Evolutionary conservation across 2,888 invertebrate species (phyloP).

Genomic region (Acleris literana): DNA sequence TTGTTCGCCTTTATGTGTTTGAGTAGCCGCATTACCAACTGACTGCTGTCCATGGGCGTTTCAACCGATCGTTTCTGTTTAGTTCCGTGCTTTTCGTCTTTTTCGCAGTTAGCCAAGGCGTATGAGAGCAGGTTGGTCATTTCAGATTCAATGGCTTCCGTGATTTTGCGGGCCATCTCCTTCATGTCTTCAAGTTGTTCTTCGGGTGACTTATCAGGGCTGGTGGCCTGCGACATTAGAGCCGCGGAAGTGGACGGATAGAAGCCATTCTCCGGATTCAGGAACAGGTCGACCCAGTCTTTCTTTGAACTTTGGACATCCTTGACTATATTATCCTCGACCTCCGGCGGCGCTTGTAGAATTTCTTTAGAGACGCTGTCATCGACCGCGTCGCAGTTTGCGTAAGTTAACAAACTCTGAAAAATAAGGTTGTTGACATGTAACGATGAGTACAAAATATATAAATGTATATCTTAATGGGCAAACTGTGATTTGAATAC

Average conservation of each 20-base stretch:
- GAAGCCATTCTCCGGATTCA: conserved; percentile 48
- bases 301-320: conserved; percentile 50
- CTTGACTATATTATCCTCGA: conserved; percentile 46
- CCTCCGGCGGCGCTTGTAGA: conserved; percentile 45
- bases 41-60: conserved; percentile 69
- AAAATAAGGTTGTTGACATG: conserved; percentile 39
- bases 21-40: conserved; percentile 65
- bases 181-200: conserved; percentile 72
- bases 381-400: conserved; percentile 44
- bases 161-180: conserved; percentile 63
- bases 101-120: conserved; percentile 55
- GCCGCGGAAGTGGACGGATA: conserved; percentile 60
- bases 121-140: conserved; percentile 64
- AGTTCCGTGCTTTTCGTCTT: conserved; percentile 50
- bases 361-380: conserved; percentile 46
- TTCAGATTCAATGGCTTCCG: conserved; percentile 63
- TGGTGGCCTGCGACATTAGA: conserved; percentile 64
- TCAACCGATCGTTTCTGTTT: conserved; percentile 67
- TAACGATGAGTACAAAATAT: background rate
- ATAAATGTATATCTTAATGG: too few relatives aligned
- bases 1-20: conserved; percentile 75
- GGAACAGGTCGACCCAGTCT: conserved; percentile 64
- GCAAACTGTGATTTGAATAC: background rate
- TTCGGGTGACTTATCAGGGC: conserved; percentile 63
- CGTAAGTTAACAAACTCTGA: conserved; percentile 58